Percentiles rank a stretch among this genome's conserved stretches.
Conservation (phyloP, 2,888 invertebrate species). For the Ormyrus nitidulus region DNA sequence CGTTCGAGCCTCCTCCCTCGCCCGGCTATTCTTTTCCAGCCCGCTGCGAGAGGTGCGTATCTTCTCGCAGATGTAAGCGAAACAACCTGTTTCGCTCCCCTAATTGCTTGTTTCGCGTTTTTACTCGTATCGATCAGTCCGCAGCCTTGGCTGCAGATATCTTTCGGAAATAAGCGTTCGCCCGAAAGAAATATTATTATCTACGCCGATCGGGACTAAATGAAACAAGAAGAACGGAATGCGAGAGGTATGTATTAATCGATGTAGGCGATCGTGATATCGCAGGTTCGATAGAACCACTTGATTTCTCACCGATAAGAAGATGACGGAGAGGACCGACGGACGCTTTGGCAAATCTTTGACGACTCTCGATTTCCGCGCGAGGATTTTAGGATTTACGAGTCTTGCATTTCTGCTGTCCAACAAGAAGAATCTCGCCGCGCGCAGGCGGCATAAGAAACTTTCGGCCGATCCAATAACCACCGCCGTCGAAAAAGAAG, state of each 20-base stretch:
- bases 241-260: neutral
- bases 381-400: neutral
- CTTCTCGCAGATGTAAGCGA: neutral
- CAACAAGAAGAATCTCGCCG: no score
- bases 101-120: constrained; percentile 19
- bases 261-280: constrained; percentile 1
- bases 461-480: neutral
- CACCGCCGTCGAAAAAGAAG: neutral
- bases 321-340: neutral
- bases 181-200: no score
- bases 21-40: constrained; percentile 35
- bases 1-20: constrained; percentile 52
- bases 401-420: neutral
- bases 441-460: no score
- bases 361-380: neutral
- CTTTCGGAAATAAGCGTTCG: no score
- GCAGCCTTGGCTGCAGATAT: no score
- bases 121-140: no score
- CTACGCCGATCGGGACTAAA: no score
- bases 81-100: constrained; percentile 25
- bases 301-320: constrained; percentile 29
- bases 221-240: no score
- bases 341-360: neutral
- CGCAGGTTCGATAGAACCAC: constrained; percentile 7
- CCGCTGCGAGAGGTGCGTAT: no score